Evolutionary conservation across 2,797 vertebrate species (phyloP), one percentile per base, ranked within the genome.

Genomic region (Linurgus olivaceus): DNA sequence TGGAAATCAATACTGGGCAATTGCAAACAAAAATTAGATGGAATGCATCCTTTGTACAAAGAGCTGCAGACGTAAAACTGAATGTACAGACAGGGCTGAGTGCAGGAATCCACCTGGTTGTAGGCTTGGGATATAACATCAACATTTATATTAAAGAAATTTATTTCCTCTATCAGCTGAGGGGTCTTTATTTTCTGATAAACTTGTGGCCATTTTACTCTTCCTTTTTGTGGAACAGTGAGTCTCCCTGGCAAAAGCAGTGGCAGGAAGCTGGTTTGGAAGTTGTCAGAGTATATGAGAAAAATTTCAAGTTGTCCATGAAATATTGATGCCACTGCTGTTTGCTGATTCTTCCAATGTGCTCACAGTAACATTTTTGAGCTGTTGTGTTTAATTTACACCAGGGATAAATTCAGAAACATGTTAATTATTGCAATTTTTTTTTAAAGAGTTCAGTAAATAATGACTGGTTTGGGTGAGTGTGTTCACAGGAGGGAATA

Each of bases 1-100:
- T 88, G 45, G 57, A 86, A 88, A 59, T 92, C 62, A 70, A 35
- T 72, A 52, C 51, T 67, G 28, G 47, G 35, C 29, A 40, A 19
- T 66, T 86, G 81, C 68, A 89, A 95, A 87, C 25, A 90, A 65
- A 88, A 96, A n/a, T 55, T 24, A 24, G 65, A 8, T 31, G 62
- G 83, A 67, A 58, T 68, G 2, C 11, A 51, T 91, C 16, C 50
- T 48, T 57, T 87, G 7, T 14, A n/a, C 62, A 81, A 38, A 57
- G 24, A 42, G 18, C 68, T 83, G 66, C 61, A 91, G 82, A 71
- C 45, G 25, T 17, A 11, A 68, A 76, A 45, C 7, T 58, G 51
- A 81, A n/a, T 29, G 44, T 10, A 38, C 18, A 71, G 65, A 7
- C 10, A 75, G 62, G 73, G 42, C 38, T 58, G 72, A 11, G 47